These are phyloP conservation scores for Macquaria australasica DNA, from an alignment of 2,113 vertebrate genomes.

Conservation along the genomic window DNA sequence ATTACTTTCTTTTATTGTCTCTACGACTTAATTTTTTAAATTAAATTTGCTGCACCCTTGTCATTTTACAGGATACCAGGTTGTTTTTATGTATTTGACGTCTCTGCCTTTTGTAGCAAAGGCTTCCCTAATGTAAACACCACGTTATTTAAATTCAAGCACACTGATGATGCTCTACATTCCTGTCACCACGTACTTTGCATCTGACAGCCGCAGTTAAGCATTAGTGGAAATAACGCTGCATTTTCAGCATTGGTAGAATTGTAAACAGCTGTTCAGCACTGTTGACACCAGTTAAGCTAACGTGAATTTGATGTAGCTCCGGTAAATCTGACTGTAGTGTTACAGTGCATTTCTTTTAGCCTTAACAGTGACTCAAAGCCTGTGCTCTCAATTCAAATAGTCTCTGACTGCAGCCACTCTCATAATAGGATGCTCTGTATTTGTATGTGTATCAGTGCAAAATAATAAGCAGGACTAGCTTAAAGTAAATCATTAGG, in stretches of 20 bases:
- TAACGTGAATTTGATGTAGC: constrained; percentile 39
- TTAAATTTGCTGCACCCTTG: constrained; percentile 37
- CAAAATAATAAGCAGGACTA: constrained; percentile 40
- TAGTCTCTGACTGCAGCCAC: constrained; percentile 13
- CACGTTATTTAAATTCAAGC: not conserved
- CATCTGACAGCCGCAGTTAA: constrained; percentile 33
- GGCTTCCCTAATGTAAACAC: constrained; percentile 33
- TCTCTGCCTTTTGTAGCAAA: constrained; percentile 21
- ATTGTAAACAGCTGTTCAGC: constrained; percentile 35
- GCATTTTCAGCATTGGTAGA: constrained; percentile 16
- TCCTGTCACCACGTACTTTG: constrained; percentile 8
- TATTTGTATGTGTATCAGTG: constrained; percentile 24
- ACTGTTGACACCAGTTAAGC: constrained; percentile 38
- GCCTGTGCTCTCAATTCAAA: constrained; percentile 18
- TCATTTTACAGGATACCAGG: constrained; percentile 36
- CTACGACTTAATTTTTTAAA: constrained; percentile 34
- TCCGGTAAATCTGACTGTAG: constrained; percentile 1
- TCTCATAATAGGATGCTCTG: constrained; percentile 9
- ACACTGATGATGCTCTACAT: constrained; percentile 24
- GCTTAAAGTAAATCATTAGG: constrained; percentile 37
- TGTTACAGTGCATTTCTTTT: constrained; percentile 9
- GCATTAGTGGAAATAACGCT: constrained; percentile 31
- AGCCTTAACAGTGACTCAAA: constrained; percentile 41
- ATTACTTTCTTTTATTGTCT: constrained; percentile 63
- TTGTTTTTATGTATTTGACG: constrained; percentile 24